phyloP scores from a whole-genome alignment of 2,888 invertebrate genomes.

The Drosophila villosipedis region DNA sequence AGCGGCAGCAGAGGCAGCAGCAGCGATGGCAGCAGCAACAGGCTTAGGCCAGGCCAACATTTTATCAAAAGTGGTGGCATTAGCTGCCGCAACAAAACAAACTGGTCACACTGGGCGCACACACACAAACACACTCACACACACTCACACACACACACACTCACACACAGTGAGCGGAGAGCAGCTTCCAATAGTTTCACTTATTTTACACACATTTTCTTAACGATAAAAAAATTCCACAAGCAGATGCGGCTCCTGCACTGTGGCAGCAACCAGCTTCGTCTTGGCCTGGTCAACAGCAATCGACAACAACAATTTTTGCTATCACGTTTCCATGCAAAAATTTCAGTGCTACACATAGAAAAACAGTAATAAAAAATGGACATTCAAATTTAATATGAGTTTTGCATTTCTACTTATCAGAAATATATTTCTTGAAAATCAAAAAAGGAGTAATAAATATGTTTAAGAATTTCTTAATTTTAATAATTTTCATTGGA shows the following conservation, averaged over 20 bases:
- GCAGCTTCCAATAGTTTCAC: conserved; percentile 75
- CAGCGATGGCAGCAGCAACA: conserved; percentile 60
- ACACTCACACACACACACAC: conserved; percentile 19
- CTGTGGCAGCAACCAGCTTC: conserved; percentile 25
- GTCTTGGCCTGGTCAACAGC: conserved; percentile 44
- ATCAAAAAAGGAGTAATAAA: neutral
- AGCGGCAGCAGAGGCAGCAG: conserved; percentile 35
- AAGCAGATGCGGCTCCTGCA: conserved; percentile 72
- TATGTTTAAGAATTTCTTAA: neutral
- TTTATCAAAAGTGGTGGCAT: conserved; percentile 80
- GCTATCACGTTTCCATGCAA: conserved; percentile 81
- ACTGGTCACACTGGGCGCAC: conserved; percentile 67
- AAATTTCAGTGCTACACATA: conserved; percentile 42
- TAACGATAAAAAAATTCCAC: conserved; percentile 78
- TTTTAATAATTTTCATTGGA: neutral
- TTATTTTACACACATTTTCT: conserved; percentile 78
- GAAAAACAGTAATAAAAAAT: neutral
- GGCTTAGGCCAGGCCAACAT: conserved; percentile 76
- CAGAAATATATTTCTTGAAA: neutral
- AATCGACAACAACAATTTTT: conserved; percentile 55
- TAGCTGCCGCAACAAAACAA: conserved; percentile 60
- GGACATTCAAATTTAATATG: neutral
- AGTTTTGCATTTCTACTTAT: neutral
- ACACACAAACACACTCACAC: conserved; percentile 22
- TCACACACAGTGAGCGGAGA: conserved; percentile 32